These are phyloP conservation scores for Heliconius hermathena DNA, from an alignment of 1,140 invertebrate species.

Conservation along the genomic window DNA sequence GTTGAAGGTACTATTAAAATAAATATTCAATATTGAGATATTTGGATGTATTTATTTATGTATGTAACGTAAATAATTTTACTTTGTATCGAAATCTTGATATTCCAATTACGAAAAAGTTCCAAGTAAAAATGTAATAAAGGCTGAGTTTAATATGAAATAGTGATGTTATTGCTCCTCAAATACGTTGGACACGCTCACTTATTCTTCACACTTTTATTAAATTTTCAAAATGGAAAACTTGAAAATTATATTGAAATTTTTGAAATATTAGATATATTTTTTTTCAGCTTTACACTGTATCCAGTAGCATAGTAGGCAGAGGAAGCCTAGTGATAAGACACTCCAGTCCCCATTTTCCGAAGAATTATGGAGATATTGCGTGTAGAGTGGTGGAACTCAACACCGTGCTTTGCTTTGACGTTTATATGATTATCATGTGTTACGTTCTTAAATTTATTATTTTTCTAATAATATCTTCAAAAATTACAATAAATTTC, in stretches of 20 bases:
- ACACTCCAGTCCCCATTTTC: no score
- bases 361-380: no score
- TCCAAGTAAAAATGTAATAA: conserved; percentile 36
- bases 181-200: background rate
- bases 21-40: conserved; percentile 49
- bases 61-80: conserved; percentile 33
- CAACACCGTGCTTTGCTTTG: no score
- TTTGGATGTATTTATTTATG: background rate
- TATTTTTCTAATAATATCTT: no score
- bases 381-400: no score
- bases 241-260: background rate
- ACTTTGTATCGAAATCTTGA: conserved; percentile 34
- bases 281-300: background rate
- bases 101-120: conserved; percentile 34
- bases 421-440: no score
- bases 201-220: background rate
- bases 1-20: conserved; percentile 43
- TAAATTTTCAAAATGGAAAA: background rate
- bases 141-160: conserved; percentile 5
- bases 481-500: background rate
- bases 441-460: no score
- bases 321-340: no score
- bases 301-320: no score
- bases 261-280: background rate
- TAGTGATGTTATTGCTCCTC: conserved; percentile 15